Base-by-base conservation (phyloP, 92 coral and sea anemone genomes). In the Palythoa grandis region DNA sequence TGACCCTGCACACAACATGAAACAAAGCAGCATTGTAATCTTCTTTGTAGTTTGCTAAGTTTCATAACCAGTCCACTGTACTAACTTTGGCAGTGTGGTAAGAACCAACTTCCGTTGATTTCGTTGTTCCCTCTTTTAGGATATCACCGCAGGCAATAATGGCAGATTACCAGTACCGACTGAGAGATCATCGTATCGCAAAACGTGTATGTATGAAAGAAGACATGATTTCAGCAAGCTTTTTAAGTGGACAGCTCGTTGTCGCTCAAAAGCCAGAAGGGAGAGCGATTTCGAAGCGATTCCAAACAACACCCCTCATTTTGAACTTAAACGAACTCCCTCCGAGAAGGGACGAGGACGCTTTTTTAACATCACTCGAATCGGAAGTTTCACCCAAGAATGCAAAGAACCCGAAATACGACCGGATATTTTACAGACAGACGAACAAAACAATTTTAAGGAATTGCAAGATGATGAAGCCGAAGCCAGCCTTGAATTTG, bases 351-450 rank as follows among this genome's bases (percentile, higher is more conserved):
- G 52, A 23, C 65, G 25, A 13, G 88, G 93, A 16, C 85, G 83
- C 13, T 87, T 91, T 83, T 87, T 91, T 83, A 91, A 91, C 19
- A 86, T 91, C 37, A 91, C 91, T 16, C 69, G 68, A 25, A 24
- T 91, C 17, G 39, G 86, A 70, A 83, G 82, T 25, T 58, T 83
- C 22, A 35, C 70, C n/a, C 78, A 40, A 40, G 74, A 80, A 20
- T 43, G 74, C 61, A 50, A 66, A 6, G 74, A 80, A 29, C 40
- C 74, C 17, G 85, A 80, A 66, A 48, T 67, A 47, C 47, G 20
- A 12, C 61, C 20, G 53, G 85, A 80, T 12, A 7, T 1, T 24
- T 16, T 67, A 24, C 61, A 47, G 12, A 66, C 63, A 40, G 85
- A 66, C 29, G 85, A 66, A 13, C 74, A 80, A 23, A 63, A 80